Conservation (phyloP, 2,113 vertebrate genomes). For the Arothron firmamentum region DNA sequence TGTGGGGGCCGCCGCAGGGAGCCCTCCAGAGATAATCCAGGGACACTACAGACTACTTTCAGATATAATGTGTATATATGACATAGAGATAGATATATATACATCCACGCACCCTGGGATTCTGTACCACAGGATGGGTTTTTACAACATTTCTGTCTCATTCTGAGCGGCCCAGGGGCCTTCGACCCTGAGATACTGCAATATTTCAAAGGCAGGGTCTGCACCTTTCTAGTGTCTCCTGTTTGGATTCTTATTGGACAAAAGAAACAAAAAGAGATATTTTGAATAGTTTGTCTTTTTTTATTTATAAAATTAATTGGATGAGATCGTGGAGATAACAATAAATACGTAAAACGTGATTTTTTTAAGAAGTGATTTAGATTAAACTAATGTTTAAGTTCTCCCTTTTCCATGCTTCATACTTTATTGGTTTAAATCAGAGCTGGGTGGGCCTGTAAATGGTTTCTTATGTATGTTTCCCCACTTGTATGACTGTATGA, state of each 20-base stretch:
- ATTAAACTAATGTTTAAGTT: constrained; percentile 57
- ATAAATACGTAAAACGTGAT: constrained; percentile 39
- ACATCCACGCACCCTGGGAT: constrained; percentile 22
- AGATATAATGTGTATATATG: constrained; percentile 44
- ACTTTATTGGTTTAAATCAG: constrained; percentile 73
- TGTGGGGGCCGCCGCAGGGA: constrained; percentile 21
- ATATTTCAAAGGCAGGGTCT: constrained; percentile 67
- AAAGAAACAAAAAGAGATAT: constrained; percentile 42
- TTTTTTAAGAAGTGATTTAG: constrained; percentile 60
- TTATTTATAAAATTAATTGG: constrained; percentile 40
- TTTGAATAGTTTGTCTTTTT: constrained; percentile 50
- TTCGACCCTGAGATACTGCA: constrained; percentile 51
- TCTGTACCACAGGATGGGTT: constrained; percentile 29
- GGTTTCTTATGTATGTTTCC: constrained; percentile 76
- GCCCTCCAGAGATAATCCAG: constrained; percentile 13
- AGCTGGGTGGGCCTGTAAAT: constrained; percentile 74
- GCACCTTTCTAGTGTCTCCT: constrained; percentile 52
- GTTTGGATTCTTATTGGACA: constrained; percentile 35
- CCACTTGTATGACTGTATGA: constrained; percentile 80
- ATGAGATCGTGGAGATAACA: constrained; percentile 38
- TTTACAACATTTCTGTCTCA: constrained; percentile 41
- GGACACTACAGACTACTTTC: constrained; percentile 62
- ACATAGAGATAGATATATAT: constrained; percentile 29
- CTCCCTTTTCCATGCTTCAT: constrained; percentile 62
- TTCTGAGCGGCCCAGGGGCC: constrained; percentile 26